phyloP scores from a whole-genome alignment of 1,140 invertebrate genomes.

The Eciton burchellii region DNA sequence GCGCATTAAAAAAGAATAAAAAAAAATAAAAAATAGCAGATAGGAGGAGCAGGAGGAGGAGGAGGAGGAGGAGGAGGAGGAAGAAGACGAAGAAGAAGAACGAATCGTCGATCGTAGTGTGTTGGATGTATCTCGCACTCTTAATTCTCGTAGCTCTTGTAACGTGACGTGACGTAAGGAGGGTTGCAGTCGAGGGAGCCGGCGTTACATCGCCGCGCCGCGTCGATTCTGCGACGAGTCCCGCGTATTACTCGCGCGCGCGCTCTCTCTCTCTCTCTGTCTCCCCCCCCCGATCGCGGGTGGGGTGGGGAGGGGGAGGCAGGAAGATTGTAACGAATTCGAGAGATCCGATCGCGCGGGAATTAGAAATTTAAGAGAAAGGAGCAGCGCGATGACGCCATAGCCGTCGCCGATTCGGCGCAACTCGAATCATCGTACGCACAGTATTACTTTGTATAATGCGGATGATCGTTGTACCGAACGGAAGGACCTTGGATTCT shows the following conservation, averaged over 20 bases:
- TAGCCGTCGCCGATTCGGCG: constrained; percentile 20
- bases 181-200: neutral
- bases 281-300: too few species aligned
- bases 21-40: too few species aligned
- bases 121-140: constrained; percentile 47
- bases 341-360: constrained; percentile 6
- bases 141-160: constrained; percentile 53
- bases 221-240: constrained; percentile 27
- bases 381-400: neutral
- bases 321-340: constrained; percentile 22
- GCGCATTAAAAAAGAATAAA: constrained; percentile 44
- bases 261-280: too few species aligned
- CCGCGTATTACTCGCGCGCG: constrained; percentile 15
- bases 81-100: too few species aligned
- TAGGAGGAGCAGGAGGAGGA: too few species aligned
- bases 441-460: constrained; percentile 42
- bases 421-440: neutral
- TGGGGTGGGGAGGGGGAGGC: too few species aligned
- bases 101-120: constrained; percentile 48
- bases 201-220: constrained; percentile 27
- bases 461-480: constrained; percentile 37
- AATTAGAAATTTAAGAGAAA: constrained; percentile 54
- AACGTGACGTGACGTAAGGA: constrained; percentile 17
- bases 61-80: too few species aligned
- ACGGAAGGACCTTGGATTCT: constrained; percentile 12